Evolutionary conservation across 2,888 invertebrate species (phyloP).

Genomic region (Imbricaverruca yamaguchii): DNA sequence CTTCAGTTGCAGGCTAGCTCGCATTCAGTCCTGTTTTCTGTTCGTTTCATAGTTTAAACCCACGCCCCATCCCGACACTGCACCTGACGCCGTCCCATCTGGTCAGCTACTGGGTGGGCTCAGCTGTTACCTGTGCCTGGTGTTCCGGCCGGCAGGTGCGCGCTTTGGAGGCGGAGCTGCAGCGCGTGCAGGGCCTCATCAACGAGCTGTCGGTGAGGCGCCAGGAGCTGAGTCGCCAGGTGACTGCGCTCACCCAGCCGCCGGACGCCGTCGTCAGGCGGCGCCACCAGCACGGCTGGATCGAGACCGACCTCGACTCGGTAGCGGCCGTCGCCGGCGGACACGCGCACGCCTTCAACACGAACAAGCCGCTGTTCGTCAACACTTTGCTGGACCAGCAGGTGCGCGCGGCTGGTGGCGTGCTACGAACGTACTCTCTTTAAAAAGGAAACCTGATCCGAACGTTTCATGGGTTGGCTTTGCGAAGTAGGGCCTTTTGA

Average conservation of each 20-base stretch:
- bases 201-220: conserved; percentile 77
- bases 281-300: conserved; percentile 64
- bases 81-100: too few species aligned
- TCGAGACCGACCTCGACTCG: conserved; percentile 83
- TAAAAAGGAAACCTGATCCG: too few species aligned
- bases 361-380: conserved; percentile 35
- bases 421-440: too few species aligned
- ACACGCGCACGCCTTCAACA: conserved; percentile 41
- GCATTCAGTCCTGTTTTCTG: too few species aligned
- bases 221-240: conserved; percentile 76
- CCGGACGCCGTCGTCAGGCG: conserved; percentile 41
- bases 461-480: too few species aligned
- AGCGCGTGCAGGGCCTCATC: conserved; percentile 72
- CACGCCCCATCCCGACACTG: too few species aligned
- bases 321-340: conserved; percentile 65
- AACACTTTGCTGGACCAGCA: background rate
- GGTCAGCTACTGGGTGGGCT: too few species aligned
- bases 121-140: conserved; percentile 41
- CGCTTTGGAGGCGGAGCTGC: conserved; percentile 56
- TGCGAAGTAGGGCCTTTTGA: too few species aligned
- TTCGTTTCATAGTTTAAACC: too few species aligned
- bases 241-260: conserved; percentile 42
- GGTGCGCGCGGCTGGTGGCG: conserved; percentile 51
- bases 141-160: conserved; percentile 51
- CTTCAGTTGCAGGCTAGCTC: too few species aligned